Base-by-base conservation (phyloP, 2,797 vertebrate genomes). In the Cynopterus sphinx region DNA sequence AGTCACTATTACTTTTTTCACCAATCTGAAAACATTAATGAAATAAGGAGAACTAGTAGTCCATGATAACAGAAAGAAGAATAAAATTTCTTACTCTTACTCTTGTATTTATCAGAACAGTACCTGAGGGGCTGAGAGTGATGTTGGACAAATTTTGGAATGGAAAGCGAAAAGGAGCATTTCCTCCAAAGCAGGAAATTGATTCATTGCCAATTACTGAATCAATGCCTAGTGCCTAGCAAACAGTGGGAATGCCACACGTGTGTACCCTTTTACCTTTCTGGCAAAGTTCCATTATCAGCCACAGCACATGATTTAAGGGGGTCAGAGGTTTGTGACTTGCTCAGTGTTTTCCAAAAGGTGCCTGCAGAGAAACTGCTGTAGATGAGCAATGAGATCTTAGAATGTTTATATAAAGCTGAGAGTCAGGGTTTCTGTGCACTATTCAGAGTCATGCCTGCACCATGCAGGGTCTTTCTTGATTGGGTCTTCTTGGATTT, bases 151-250 rank as follows among this genome's bases (percentile, higher is more conserved):
- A 41, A 61, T 21, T 90, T 41, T 63, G 19, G 61, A 97, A 22
- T 26, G 22, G 12, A 87, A 93, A 74, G 12, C 84, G 33, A 79
- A 93, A 82, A 33, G 28, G 6, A 74, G 43, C 43, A 77, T 90
- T 96, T 87, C 51, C 82, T 94, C 68, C 49, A 46, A 83, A 79
- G 39, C 81, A 93, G 67, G 49, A 94, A 90, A 91, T 5, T 10
- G 41, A 87, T 46, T 70, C 43, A 41, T 77, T 49, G 79, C 17
- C 75, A 93, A 51, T 59, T 36, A 70, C 43, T 9, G 8, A 89
- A 41, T 67, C 55, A 77, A 24, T 11, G 51, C 43, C 75, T 0
- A 21, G 36, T 59, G 74, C 24, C 81, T 22, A 63, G 51, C 1
- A 51, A 92, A 86, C 21, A 53, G 43, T 0, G 77, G 21, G 61